phyloP scores from a whole-genome alignment of 2,113 vertebrate genomes.

The Pelusios castaneus region DNA sequence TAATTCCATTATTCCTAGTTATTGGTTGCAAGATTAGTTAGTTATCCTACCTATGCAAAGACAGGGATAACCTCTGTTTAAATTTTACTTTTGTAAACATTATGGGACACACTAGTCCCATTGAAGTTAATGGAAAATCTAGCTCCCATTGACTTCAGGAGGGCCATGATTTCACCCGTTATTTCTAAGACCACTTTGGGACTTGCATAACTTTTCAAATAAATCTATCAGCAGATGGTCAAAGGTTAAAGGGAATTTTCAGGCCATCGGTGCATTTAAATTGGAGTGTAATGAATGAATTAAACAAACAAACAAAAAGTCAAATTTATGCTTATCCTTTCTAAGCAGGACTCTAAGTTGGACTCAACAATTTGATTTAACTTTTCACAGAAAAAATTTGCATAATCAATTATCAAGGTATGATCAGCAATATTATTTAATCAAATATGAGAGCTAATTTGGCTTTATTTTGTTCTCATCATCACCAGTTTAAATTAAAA shows the following conservation, averaged over 20 bases:
- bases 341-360: constrained; percentile 25
- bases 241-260: constrained; percentile 67
- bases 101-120: background rate
- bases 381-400: constrained; percentile 14
- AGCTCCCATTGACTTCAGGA: constrained; percentile 1
- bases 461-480: constrained; percentile 36
- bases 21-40: constrained; percentile 38
- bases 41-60: constrained; percentile 32
- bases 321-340: background rate
- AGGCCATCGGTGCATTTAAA: constrained; percentile 26
- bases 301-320: background rate
- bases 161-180: constrained; percentile 21
- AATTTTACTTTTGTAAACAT: background rate
- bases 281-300: constrained; percentile 45
- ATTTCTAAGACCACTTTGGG: background rate
- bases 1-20: constrained; percentile 38
- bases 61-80: background rate
- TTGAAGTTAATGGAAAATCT: constrained; percentile 41
- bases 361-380: constrained; percentile 28
- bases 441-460: constrained; percentile 55
- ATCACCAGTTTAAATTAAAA: constrained; percentile 46
- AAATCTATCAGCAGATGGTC: constrained; percentile 66
- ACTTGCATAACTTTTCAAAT: constrained; percentile 37
- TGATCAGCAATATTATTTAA: constrained; percentile 42
- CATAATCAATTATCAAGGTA: constrained; percentile 10